Conservation (phyloP, 2,113 vertebrate genomes). For the Odontesthes bonariensis region DNA sequence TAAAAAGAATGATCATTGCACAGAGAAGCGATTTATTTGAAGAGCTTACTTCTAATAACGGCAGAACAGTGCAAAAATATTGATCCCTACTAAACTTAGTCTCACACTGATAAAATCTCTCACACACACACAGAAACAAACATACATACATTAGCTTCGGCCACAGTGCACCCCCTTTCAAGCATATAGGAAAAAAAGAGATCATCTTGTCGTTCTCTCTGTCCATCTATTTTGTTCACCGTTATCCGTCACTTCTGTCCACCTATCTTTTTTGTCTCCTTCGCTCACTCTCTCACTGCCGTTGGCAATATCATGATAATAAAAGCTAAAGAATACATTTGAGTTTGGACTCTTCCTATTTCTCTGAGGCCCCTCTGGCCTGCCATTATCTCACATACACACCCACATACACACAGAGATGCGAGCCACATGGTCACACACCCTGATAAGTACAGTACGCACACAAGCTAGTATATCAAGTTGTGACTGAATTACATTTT, state of each 20-base stretch:
- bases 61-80: not conserved
- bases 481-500: slow-evolving; percentile 80
- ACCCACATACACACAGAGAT: slow-evolving; percentile 17
- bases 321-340: slow-evolving; percentile 79
- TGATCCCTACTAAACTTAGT: not conserved
- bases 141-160: not conserved
- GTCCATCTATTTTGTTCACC: slow-evolving; percentile 55
- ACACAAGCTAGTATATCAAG: slow-evolving; percentile 74
- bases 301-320: slow-evolving; percentile 73
- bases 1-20: slow-evolving; percentile 6
- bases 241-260: slow-evolving; percentile 50
- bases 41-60: not conserved
- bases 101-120: not conserved
- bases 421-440: slow-evolving; percentile 26
- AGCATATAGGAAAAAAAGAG: slow-evolving; percentile 43
- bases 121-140: not conserved
- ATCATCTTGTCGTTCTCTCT: slow-evolving; percentile 42
- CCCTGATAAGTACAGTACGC: slow-evolving; percentile 34
- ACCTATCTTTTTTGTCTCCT: slow-evolving; percentile 39
- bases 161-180: slow-evolving; percentile 39
- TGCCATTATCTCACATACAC: slow-evolving; percentile 70
- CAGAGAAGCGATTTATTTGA: slow-evolving; percentile 8
- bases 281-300: slow-evolving; percentile 41
- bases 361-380: slow-evolving; percentile 72
- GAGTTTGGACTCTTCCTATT: slow-evolving; percentile 75